phyloP scores from a whole-genome alignment of 2,113 vertebrate species.

The Conger conger region DNA sequence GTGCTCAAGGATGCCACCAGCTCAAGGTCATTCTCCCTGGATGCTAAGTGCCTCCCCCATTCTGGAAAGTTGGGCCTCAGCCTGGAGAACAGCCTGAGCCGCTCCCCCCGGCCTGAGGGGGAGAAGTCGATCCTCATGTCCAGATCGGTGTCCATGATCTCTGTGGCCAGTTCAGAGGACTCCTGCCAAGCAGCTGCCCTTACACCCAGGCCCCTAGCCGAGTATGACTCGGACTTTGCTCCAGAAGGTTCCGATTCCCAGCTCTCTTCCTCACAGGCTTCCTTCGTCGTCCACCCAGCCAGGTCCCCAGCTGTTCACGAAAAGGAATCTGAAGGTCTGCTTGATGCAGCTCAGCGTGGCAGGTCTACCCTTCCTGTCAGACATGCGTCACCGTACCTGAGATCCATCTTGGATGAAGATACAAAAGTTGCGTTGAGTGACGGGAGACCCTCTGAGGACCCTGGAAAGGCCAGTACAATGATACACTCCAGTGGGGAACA shows the following conservation, averaged over 20 bases:
- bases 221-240: constrained; percentile 88
- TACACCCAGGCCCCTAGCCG: constrained; percentile 75
- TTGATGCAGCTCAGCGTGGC: constrained; percentile 73
- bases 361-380: constrained; percentile 65
- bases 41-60: constrained; percentile 70
- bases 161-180: constrained; percentile 91
- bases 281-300: constrained; percentile 79
- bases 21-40: constrained; percentile 80
- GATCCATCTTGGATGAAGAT: constrained; percentile 85
- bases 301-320: constrained; percentile 85
- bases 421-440: constrained; percentile 74
- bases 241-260: constrained; percentile 88
- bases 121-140: constrained; percentile 84
- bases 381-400: constrained; percentile 76
- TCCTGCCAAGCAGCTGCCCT: constrained; percentile 82
- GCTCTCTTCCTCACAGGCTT: constrained; percentile 86
- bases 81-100: constrained; percentile 79
- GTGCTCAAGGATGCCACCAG: constrained; percentile 76
- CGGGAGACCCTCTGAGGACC: constrained; percentile 67
- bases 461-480: constrained; percentile 69
- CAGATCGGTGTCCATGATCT: constrained; percentile 86
- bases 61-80: constrained; percentile 67
- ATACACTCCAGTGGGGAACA: constrained; percentile 65
- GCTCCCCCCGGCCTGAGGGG: constrained; percentile 84
- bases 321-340: constrained; percentile 75